Evolutionary conservation across 92 coral and sea anemone species (phyloP), one percentile per base, ranked within the genome.

Genomic region (Epizoanthus scotinus): DNA sequence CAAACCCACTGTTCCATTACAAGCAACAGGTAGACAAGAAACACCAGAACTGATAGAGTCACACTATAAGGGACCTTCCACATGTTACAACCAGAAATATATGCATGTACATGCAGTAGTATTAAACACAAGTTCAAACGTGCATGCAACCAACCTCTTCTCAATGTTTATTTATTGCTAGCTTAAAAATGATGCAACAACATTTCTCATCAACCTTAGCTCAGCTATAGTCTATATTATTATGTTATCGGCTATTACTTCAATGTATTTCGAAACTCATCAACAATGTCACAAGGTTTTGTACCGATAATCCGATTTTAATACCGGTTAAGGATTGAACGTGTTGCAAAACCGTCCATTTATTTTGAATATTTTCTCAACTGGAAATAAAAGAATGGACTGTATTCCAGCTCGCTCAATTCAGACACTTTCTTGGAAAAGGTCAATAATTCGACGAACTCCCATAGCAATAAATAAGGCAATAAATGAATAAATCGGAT

Each of bases 11-110:
- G 44, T 17, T 54, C 64, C 55, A 72, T 29, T 31, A 72, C 64
- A 72, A 72, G 63, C 78, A 72, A 71, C 78, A 71, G 63, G 78
- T 71, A 49, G 56, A 71, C 63, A 22, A 49, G 60, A 52, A 25
- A 21, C 14, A 53, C 2, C 36, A 7, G 52, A 44, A 44, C 10
- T 0, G 8, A 44, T 44, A 13, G 10, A 44, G 52, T 6, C 49
- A 17, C 15, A 72, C 31, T 19, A 6, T 8, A 29, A 53, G 25
- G 21, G 57, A 7, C 78, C 56, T 28, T 73, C 78, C 78, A 73
- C 78, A 73, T 8, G 78, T 50, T 56, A 25, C n/a, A 2, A 73
- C 56, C 44, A 28, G 26, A 73, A 70, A 55, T 8, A 10, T 54
- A 0, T 40, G n/a, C 26, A 18, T 25, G 26, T 10, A 12, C 26